Percentiles rank a stretch among this genome's conserved stretches.
Evolutionary conservation across 2,113 vertebrate species (phyloP).

Genomic region (Ammospiza nelsoni): DNA sequence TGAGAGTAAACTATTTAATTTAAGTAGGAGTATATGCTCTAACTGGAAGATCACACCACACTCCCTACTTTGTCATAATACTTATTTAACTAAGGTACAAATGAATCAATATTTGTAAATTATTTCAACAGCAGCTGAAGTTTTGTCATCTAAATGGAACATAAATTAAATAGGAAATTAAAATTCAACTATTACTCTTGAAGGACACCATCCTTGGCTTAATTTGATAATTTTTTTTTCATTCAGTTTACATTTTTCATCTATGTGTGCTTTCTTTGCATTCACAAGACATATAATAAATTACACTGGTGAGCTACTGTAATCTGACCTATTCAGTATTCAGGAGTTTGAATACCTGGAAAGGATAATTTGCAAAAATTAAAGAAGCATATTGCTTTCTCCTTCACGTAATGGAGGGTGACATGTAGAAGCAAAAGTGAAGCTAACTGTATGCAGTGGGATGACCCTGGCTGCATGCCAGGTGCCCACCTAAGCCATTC

Average conservation of each 20-base stretch:
- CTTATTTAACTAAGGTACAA: background rate
- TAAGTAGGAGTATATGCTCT: background rate
- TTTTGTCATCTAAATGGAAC: background rate
- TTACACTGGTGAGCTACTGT: slow-evolving; percentile 26
- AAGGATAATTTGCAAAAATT: slow-evolving; percentile 68
- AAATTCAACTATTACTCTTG: background rate
- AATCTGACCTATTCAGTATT: slow-evolving; percentile 70
- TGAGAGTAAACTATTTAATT: background rate
- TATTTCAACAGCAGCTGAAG: background rate
- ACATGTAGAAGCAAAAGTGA: background rate
- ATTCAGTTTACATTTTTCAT: slow-evolving; percentile 13
- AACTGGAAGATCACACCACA: background rate
- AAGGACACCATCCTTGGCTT: background rate
- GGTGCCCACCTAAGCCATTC: background rate
- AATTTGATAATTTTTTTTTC: background rate
- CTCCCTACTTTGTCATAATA: background rate
- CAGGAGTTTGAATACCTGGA: slow-evolving; percentile 53
- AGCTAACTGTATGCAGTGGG: background rate
- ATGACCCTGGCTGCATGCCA: background rate
- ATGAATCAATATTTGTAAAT: background rate
- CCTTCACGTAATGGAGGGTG: slow-evolving; percentile 17
- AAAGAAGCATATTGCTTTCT: slow-evolving; percentile 55
- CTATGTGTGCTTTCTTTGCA: slow-evolving; percentile 8
- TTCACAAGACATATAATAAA: slow-evolving; percentile 28
- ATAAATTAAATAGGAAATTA: background rate